phyloP scores from a whole-genome alignment of 35 echinoderm and acorn worm species.

The Holothuria glaberrima region DNA sequence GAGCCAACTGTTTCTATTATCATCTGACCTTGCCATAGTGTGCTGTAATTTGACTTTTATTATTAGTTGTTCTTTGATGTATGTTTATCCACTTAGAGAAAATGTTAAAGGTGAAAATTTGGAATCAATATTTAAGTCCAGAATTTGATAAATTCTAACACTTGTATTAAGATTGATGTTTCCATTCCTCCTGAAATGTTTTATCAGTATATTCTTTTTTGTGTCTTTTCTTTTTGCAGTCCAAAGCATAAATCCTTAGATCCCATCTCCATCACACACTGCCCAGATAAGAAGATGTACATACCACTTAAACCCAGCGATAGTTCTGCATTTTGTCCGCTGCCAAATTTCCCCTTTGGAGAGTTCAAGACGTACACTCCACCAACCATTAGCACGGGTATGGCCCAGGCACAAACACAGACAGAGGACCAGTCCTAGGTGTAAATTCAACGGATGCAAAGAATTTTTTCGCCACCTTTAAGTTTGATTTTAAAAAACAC shows the following conservation, averaged over 20 bases:
- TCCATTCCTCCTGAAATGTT: too few relatives aligned
- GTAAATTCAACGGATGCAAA: slow-evolving; percentile 23
- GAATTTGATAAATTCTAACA: too few relatives aligned
- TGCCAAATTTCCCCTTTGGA: slow-evolving; percentile 77
- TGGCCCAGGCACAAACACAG: slow-evolving; percentile 63
- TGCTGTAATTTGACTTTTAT: too few relatives aligned
- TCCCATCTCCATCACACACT: slow-evolving; percentile 37
- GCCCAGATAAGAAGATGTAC: slow-evolving; percentile 83
- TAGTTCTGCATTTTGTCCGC: slow-evolving; percentile 87
- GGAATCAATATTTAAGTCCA: too few relatives aligned
- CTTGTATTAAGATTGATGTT: too few relatives aligned
- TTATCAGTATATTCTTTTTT: neutral
- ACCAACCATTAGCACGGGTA: slow-evolving; percentile 36
- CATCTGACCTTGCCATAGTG: too few relatives aligned
- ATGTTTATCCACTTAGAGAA: too few relatives aligned
- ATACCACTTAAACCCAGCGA: slow-evolving; percentile 88
- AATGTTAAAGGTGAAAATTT: too few relatives aligned
- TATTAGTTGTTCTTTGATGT: too few relatives aligned
- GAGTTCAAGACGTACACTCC: slow-evolving; percentile 57
- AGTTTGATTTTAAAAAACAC: too few relatives aligned
- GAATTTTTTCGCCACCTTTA: neutral
- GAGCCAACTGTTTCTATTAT: too few relatives aligned
- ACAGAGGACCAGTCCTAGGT: slow-evolving; percentile 32
- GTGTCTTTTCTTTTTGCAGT: neutral
- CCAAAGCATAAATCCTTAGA: slow-evolving; percentile 36